These are phyloP conservation scores for Pseudopipra pipra DNA, from an alignment of 2,113 vertebrate genomes.

Conservation along the genomic window DNA sequence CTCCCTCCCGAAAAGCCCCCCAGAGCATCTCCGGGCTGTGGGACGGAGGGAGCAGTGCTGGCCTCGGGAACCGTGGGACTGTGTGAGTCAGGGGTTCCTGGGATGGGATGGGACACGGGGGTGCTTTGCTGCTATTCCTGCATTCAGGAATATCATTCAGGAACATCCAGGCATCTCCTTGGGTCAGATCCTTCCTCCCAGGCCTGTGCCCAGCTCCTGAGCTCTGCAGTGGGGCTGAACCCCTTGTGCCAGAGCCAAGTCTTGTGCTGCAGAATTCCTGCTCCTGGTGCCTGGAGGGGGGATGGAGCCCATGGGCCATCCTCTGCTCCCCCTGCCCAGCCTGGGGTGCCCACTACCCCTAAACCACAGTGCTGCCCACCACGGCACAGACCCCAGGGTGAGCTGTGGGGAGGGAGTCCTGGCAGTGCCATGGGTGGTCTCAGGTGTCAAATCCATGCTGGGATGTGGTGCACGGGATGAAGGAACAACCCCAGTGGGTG, in stretches of 20 bases:
- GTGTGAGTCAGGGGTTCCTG: not conserved
- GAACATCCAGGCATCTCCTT: not conserved
- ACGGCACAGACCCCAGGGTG: rapidly evolving
- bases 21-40: not conserved
- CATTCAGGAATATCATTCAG: not conserved
- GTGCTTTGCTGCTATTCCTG: not conserved
- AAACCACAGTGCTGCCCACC: not conserved
- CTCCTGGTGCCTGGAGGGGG: rapidly evolving
- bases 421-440: too few relatives aligned
- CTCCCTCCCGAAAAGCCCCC: not conserved
- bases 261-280: rapidly evolving
- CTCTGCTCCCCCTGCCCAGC: not conserved
- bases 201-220: rapidly evolving
- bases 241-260: rapidly evolving
- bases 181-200: not conserved
- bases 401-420: rapidly evolving
- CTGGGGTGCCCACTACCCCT: rapidly evolving
- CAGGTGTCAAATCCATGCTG: rapidly evolving
- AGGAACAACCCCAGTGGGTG: not conserved
- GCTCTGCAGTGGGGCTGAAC: not conserved
- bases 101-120: rapidly evolving
- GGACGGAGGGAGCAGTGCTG: not conserved
- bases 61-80: rapidly evolving
- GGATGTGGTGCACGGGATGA: not conserved
- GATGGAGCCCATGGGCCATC: rapidly evolving